Conservation (phyloP, 2,113 vertebrate species). For the Pomatorhinus ruficollis region DNA sequence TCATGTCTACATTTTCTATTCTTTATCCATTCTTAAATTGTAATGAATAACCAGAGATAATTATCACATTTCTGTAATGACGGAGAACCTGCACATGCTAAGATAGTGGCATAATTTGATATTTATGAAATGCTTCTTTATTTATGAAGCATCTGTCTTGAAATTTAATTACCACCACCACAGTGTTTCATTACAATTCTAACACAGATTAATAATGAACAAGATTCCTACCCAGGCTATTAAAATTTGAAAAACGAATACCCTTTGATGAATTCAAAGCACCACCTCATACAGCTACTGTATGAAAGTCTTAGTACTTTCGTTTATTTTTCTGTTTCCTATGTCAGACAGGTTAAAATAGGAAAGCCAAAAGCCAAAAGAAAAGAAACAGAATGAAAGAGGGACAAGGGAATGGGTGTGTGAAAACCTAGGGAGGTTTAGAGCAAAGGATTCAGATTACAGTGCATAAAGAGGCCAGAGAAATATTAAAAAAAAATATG, state of each 20-base stretch:
- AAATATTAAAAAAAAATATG: constrained; percentile 39
- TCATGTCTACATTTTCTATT: constrained; percentile 25
- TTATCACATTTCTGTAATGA: constrained; percentile 57
- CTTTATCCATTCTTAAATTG: constrained; percentile 49
- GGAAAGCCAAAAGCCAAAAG: neutral
- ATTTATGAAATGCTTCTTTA: constrained; percentile 63
- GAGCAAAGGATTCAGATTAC: constrained; percentile 51
- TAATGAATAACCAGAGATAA: constrained; percentile 37
- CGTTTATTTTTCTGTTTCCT: constrained; percentile 29
- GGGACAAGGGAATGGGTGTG: constrained; percentile 53
- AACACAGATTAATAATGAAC: constrained; percentile 56
- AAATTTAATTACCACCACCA: constrained; percentile 1
- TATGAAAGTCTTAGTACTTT: constrained; percentile 4
- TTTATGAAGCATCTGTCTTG: constrained; percentile 55
- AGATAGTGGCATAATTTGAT: constrained; percentile 42
- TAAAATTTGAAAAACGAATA: constrained; percentile 39
- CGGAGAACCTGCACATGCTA: constrained; percentile 14
- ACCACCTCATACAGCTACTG: constrained; percentile 41
- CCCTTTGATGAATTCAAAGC: constrained; percentile 38
- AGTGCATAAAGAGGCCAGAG: constrained; percentile 17
- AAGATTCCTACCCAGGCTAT: constrained; percentile 34
- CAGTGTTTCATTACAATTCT: constrained; percentile 44
- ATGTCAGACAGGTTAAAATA: neutral
- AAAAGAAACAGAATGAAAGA: constrained; percentile 36
- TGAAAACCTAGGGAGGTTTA: constrained; percentile 35